phyloP scores from a whole-genome alignment of 1,140 invertebrate genomes.

The Calliopsis andreniformis region DNA sequence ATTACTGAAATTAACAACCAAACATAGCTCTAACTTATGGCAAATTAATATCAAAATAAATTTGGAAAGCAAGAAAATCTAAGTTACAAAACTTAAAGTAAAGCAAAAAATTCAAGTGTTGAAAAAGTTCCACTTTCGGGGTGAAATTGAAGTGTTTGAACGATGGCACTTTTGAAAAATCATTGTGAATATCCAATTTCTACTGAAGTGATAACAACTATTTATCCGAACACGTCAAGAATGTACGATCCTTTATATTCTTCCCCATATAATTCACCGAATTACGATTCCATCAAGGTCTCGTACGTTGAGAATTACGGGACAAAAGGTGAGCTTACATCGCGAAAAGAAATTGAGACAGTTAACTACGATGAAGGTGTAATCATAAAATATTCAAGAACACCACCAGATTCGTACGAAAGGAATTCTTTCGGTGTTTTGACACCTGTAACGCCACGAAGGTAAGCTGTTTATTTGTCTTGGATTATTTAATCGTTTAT shows the following conservation, averaged over 20 bases:
- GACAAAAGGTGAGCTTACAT: constrained; percentile 69
- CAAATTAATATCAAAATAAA: no score
- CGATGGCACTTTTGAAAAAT: constrained; percentile 77
- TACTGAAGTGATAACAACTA: constrained; percentile 68
- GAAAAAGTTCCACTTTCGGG: no score
- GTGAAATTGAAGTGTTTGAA: not conserved
- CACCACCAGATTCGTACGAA: constrained; percentile 72
- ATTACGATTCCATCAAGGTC: constrained; percentile 66
- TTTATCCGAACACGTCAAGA: constrained; percentile 62
- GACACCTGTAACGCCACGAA: constrained; percentile 75
- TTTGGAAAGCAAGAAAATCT: no score
- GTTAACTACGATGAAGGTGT: constrained; percentile 58
- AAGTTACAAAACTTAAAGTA: not conserved
- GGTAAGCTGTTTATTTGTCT: constrained; percentile 59
- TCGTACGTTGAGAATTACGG: constrained; percentile 66
- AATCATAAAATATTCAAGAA: constrained; percentile 69
- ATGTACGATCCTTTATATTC: constrained; percentile 73
- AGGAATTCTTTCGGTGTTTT: constrained; percentile 71
- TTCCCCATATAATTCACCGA: constrained; percentile 77
- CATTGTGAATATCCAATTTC: constrained; percentile 71
- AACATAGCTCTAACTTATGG: no score
- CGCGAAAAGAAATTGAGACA: constrained; percentile 62
- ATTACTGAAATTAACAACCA: no score
- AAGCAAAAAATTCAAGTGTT: not conserved
- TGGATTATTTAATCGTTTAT: not conserved